Evolutionary conservation across 64 coral and sea anemone genomes (phyloP), one percentile per base, ranked within the genome.

Genomic region (Astreopora myriophthalma): DNA sequence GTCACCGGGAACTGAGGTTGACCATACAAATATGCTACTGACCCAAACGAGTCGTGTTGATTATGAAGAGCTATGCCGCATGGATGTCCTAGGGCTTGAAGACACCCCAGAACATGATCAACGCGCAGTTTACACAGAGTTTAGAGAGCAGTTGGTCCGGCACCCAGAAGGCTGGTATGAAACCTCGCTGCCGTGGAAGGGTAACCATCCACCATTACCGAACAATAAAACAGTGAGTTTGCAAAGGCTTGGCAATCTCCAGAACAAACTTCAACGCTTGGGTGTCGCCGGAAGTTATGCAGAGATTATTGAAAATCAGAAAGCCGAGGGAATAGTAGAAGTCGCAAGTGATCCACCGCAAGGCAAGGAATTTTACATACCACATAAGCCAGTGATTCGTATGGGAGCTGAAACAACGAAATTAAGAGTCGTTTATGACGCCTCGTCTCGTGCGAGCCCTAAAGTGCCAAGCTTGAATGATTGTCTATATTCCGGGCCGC

Each of bases 81-180:
- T 92, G 14, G 89, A 92, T 44, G 79, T 92, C 16, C 27, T 92
- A 68, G 77, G 89, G 62, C 62, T 92, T 6, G 89, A 92, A 39
- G 89, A 92, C 32, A 67, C 19, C 23, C 58, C 78, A n/a, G n/a
- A n/a, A n/a, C n/a, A 58, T 19, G 79, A 85, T 57, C 78, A 84
- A 29, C 36, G 63, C 19, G 22, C 30, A 3, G 88, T 90, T 6
- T 84, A 92, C 42, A 44, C 71, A 19, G 89, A 92, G 38, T 92
- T 92, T 44, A 35, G 1, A 0, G 67, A 92, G 27, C 78, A 92
- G 35, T 49, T 92, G 7, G 39, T 3, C 13, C 65, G 79, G 25
- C 74, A 25, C 46, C 34, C 81, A 26, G 68, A 84, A 20, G 76
- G 79, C 4, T 84, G 89, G 65, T 92, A 92, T 52, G 79, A 92